phyloP scores from a whole-genome alignment of 2,888 invertebrate species.

The Yponomeuta malinellus region DNA sequence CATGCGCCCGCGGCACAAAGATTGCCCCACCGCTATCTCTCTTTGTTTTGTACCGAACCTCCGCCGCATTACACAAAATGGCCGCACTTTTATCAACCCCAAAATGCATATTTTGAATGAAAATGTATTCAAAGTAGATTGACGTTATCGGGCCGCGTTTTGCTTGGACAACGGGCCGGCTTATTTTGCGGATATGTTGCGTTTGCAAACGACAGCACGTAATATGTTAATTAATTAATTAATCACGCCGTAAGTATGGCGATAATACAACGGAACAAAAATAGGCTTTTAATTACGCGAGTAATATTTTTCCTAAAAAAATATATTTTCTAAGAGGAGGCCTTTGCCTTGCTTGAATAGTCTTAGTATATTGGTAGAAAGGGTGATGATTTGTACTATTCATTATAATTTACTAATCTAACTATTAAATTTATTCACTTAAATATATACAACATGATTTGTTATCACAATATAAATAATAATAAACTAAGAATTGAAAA shows the following conservation, averaged over 20 bases:
- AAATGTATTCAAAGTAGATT: background rate
- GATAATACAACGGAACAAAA: background rate
- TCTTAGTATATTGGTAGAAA: no score
- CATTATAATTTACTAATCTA: no score
- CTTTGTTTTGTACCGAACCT: background rate
- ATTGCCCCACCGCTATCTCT: slow-evolving; percentile 6
- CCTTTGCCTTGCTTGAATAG: no score
- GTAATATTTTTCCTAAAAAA: no score
- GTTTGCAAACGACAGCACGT: background rate
- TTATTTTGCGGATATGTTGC: background rate
- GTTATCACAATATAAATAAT: no score
- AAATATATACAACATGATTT: no score
- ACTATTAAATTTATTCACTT: no score
- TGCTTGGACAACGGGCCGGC: background rate
- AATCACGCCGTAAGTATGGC: background rate
- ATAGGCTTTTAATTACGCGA: no score
- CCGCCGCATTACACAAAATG: background rate
- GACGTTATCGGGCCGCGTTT: slow-evolving; percentile 1
- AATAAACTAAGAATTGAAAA: no score
- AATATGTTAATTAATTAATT: background rate
- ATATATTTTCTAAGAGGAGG: no score
- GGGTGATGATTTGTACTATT: no score
- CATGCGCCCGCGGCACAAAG: slow-evolving; percentile 9
- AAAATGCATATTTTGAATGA: slow-evolving; percentile 3
- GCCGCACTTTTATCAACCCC: slow-evolving; percentile 2